A percentile compares a stretch with the other conserved stretches of the same genome.
Conservation (phyloP, 2,797 vertebrate species). For the Myotis vivesi region DNA sequence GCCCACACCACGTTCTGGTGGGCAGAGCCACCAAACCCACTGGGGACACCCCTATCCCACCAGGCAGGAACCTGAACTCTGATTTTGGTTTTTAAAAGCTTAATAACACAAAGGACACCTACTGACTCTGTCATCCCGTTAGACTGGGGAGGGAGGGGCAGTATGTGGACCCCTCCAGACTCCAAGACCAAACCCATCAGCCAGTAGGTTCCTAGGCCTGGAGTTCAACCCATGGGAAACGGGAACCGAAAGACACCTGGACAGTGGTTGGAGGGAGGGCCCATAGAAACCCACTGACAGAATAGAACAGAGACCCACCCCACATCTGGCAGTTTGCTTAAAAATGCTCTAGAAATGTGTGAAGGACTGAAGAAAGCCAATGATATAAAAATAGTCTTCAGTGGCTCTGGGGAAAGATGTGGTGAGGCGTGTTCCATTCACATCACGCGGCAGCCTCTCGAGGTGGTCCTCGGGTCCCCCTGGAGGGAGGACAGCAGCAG, state of each 20-base stretch:
- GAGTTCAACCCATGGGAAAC: slow-evolving; percentile 18
- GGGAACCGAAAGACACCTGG: not conserved
- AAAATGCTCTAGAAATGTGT: slow-evolving; percentile 79
- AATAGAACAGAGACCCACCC: slow-evolving; percentile 72
- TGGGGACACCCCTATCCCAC: fast-evolving
- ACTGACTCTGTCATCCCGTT: fast-evolving
- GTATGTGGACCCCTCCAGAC: fast-evolving
- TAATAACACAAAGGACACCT: not conserved
- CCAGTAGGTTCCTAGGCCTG: slow-evolving; percentile 36
- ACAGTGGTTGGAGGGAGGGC: slow-evolving; percentile 14
- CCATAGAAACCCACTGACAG: not conserved
- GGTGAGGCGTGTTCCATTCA: slow-evolving; percentile 81
- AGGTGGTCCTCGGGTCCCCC: slow-evolving; percentile 90
- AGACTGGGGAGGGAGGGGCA: not conserved
- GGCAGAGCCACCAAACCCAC: not conserved
- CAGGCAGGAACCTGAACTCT: not conserved
- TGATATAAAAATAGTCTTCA: slow-evolving; percentile 88
- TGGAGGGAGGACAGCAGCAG: slow-evolving; percentile 71
- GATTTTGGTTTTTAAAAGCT: slow-evolving; percentile 35
- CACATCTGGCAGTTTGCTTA: slow-evolving; percentile 78
- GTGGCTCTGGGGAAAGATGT: slow-evolving; percentile 83
- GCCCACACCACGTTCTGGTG: not conserved
- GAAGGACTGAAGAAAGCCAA: slow-evolving; percentile 81
- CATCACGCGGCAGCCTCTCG: slow-evolving; percentile 95
- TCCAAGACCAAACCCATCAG: not conserved